These are phyloP conservation scores for Ictalurus punctatus DNA, from an alignment of 2,113 vertebrate genomes.

Conservation along the genomic window DNA sequence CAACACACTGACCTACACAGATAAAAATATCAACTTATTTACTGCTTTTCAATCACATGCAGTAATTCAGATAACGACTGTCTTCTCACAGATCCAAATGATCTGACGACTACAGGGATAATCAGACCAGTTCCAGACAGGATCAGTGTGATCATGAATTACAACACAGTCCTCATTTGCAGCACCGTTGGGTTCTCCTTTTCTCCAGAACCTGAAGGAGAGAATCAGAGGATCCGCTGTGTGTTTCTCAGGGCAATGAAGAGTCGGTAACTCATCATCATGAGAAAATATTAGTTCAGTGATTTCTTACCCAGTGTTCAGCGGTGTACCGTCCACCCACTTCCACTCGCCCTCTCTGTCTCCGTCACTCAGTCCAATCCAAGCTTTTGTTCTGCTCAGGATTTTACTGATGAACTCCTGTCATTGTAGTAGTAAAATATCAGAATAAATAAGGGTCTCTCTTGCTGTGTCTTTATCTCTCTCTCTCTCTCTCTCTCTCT, in stretches of 20 bases:
- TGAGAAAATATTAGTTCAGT: neutral
- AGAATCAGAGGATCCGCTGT: neutral
- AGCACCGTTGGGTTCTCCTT: neutral
- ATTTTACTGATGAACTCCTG: constrained; percentile 19
- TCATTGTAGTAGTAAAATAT: neutral
- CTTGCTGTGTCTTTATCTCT: neutral
- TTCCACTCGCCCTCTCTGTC: neutral
- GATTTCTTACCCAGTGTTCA: neutral
- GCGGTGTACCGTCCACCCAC: neutral
- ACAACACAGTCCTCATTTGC: neutral
- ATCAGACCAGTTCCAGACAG: constrained; percentile 1
- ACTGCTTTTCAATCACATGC: neutral
- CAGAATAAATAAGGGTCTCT: neutral
- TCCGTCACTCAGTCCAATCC: neutral
- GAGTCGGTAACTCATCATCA: neutral
- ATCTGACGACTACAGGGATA: neutral
- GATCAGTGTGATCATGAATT: neutral
- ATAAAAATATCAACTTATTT: neutral
- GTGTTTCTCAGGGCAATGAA: neutral
- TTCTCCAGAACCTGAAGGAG: neutral
- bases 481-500: constrained; percentile 1
- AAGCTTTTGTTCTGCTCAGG: neutral
- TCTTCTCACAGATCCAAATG: constrained; percentile 5
- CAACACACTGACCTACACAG: neutral
- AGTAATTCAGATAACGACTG: neutral